phyloP scores from a whole-genome alignment of 2,113 vertebrate species.

The Hipposideros armiger region DNA sequence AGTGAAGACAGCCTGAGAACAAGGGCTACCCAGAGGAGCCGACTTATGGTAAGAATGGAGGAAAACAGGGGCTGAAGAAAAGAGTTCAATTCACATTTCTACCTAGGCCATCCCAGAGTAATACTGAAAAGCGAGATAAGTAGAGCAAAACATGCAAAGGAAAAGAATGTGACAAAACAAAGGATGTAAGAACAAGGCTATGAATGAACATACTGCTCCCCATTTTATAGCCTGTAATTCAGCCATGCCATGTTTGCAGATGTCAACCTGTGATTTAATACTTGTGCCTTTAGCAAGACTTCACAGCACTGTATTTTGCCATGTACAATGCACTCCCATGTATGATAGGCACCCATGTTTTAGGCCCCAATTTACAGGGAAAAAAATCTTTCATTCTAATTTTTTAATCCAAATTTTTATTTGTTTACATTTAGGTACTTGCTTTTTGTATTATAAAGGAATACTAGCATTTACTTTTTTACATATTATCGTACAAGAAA shows the following conservation, averaged over 20 bases:
- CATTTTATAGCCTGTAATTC: slow-evolving; percentile 5
- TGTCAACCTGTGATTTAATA: background rate
- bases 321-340: too few relatives aligned
- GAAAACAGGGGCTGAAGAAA: background rate
- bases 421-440: too few relatives aligned
- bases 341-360: too few relatives aligned
- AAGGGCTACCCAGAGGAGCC: background rate
- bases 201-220: background rate
- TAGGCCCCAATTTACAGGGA: too few relatives aligned
- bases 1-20: background rate
- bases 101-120: background rate
- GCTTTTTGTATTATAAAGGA: too few relatives aligned
- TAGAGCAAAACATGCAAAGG: background rate
- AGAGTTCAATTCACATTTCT: background rate
- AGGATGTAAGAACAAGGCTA: background rate
- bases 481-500: too few relatives aligned
- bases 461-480: too few relatives aligned
- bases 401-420: too few relatives aligned
- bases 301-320: too few relatives aligned
- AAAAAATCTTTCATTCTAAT: too few relatives aligned
- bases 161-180: background rate
- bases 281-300: background rate
- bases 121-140: background rate
- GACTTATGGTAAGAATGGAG: background rate
- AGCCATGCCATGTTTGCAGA: background rate